Conservation (phyloP, 2,888 invertebrate genomes). For the Drosophila pullipes region DNA sequence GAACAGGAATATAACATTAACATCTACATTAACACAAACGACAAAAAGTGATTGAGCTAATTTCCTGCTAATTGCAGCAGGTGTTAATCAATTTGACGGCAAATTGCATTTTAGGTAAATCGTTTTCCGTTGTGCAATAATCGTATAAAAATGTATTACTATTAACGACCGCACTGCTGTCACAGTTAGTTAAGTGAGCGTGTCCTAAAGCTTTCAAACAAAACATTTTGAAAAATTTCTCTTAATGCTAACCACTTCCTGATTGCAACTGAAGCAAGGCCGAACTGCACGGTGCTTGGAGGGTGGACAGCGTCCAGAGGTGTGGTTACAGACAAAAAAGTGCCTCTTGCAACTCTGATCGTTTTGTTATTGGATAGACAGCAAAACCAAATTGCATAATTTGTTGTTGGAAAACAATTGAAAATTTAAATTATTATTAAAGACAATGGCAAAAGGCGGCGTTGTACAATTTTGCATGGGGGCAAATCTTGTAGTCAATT, state of each 20-base stretch:
- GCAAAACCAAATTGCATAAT: slow-evolving; percentile 45
- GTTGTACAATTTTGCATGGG: background rate
- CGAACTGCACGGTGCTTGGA: background rate
- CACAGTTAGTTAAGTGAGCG: slow-evolving; percentile 68
- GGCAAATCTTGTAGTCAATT: background rate
- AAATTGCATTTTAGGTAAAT: slow-evolving; percentile 63
- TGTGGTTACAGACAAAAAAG: slow-evolving; percentile 16
- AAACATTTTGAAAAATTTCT: slow-evolving; percentile 56
- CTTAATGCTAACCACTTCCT: slow-evolving; percentile 53
- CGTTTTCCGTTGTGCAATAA: slow-evolving; percentile 54
- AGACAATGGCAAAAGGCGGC: slow-evolving; percentile 8
- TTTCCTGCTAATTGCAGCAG: slow-evolving; percentile 47
- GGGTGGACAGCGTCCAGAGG: background rate
- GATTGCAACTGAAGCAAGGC: slow-evolving; percentile 33
- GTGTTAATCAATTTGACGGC: slow-evolving; percentile 52
- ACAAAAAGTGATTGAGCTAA: slow-evolving; percentile 15
- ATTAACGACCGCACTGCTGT: slow-evolving; percentile 43
- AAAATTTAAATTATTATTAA: slow-evolving; percentile 24
- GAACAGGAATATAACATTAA: slow-evolving; percentile 6
- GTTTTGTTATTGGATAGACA: slow-evolving; percentile 11
- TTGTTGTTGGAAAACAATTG: slow-evolving; percentile 28
- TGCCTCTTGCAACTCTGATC: slow-evolving; percentile 52
- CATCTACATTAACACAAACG: background rate
- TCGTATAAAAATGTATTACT: slow-evolving; percentile 46
- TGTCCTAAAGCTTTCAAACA: slow-evolving; percentile 42